phyloP scores from a whole-genome alignment of 2,797 vertebrate genomes.

The Stomatorhinus walkeri region DNA sequence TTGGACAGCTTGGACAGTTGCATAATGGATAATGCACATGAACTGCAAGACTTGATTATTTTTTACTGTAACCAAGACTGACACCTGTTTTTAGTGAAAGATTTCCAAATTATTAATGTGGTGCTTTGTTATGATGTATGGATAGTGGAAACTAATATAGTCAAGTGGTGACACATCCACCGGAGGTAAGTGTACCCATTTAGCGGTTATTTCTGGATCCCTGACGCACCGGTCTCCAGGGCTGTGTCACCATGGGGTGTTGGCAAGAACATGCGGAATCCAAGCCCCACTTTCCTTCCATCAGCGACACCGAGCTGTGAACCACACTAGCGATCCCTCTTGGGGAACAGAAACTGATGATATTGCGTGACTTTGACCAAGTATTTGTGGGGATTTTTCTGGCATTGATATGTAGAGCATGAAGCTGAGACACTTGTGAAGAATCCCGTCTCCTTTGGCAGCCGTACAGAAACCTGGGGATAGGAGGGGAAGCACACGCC shows the following conservation, averaged over 20 bases:
- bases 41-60: neutral
- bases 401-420: neutral
- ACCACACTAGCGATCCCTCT: neutral
- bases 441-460: neutral
- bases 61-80: neutral
- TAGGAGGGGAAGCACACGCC: neutral
- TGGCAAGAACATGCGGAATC: neutral
- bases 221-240: slow-evolving; percentile 9
- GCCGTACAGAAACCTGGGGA: neutral
- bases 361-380: neutral
- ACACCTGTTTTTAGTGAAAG: neutral
- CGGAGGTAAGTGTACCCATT: slow-evolving; percentile 1
- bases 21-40: neutral
- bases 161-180: neutral
- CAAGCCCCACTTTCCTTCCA: neutral
- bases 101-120: neutral
- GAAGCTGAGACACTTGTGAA: neutral
- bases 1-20: neutral
- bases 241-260: neutral
- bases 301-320: neutral
- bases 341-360: neutral
- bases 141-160: slow-evolving; percentile 3
- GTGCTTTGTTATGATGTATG: neutral
- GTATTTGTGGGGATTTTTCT: neutral
- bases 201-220: neutral